These are phyloP conservation scores for Myzus persicae DNA, from an alignment of 1,140 invertebrate species.

Conservation along the genomic window DNA sequence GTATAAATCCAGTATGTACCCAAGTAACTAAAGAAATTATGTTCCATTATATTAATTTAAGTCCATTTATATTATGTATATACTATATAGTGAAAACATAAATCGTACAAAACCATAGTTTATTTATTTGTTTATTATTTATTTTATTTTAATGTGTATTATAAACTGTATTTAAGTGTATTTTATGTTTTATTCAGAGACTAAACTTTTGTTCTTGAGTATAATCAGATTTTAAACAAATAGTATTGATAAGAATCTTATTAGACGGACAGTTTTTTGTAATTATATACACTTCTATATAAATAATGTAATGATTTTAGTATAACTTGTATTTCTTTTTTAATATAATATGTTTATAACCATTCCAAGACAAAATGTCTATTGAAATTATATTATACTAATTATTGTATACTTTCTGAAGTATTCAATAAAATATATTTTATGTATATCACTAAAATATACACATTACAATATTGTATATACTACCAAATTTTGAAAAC, in stretches of 20 bases:
- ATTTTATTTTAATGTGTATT: constrained; percentile 35
- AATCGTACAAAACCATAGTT: constrained; percentile 33
- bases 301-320: neutral
- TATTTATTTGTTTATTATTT: constrained; percentile 36
- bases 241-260: neutral
- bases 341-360: neutral
- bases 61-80: neutral
- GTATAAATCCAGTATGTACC: neutral
- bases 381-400: neutral
- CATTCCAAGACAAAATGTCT: constrained; percentile 32
- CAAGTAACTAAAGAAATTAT: neutral
- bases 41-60: neutral
- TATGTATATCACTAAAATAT: neutral
- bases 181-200: constrained; percentile 19
- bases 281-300: neutral
- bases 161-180: constrained; percentile 32
- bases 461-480: neutral
- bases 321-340: neutral
- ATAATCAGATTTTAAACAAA: constrained; percentile 9
- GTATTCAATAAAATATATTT: constrained; percentile 15
- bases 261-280: neutral
- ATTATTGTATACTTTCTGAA: neutral
- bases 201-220: neutral
- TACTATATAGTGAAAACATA: constrained; percentile 13
- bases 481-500: neutral